Percentiles rank a stretch among this genome's conserved stretches.
phyloP scores from a whole-genome alignment of 2,888 invertebrate species.

The Lucinisca nassula region DNA sequence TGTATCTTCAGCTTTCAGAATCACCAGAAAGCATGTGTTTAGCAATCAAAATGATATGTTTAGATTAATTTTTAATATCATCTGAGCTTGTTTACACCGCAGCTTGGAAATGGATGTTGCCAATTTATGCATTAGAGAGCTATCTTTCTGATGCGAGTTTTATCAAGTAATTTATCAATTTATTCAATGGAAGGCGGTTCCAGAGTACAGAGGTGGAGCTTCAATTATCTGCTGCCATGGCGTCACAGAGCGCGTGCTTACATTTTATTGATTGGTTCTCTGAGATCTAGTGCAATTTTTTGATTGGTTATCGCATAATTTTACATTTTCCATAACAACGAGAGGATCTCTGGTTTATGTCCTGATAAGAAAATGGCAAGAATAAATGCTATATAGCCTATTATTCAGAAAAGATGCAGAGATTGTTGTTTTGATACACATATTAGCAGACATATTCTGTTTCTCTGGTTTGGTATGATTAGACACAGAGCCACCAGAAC shows the following conservation, averaged over 20 bases:
- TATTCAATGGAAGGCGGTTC: conserved; percentile 19
- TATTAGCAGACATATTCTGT: conserved; percentile 64
- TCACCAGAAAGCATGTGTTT: too few relatives aligned
- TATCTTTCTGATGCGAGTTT: background rate
- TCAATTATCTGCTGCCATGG: background rate
- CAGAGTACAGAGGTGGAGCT: conserved; percentile 12
- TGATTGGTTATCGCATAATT: conserved; percentile 65
- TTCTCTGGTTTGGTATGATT: conserved; percentile 66
- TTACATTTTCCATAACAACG: conserved; percentile 44
- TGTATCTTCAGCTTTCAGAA: too few relatives aligned
- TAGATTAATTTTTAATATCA: background rate
- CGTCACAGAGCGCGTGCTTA: conserved; percentile 23
- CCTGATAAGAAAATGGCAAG: conserved; percentile 40
- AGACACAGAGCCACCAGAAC: conserved; percentile 60
- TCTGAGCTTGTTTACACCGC: background rate
- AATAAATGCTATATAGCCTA: conserved; percentile 58
- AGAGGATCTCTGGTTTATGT: conserved; percentile 62
- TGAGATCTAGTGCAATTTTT: conserved; percentile 50
- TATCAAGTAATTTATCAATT: conserved; percentile 13
- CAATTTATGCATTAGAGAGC: conserved; percentile 11
- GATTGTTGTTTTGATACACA: conserved; percentile 71
- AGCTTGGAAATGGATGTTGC: background rate
- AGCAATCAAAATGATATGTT: too few relatives aligned
- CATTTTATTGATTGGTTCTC: conserved; percentile 48
- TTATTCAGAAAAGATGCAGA: conserved; percentile 67